These are phyloP conservation scores for Narcine bancroftii DNA, from an alignment of 2,113 vertebrate species.

Conservation along the genomic window DNA sequence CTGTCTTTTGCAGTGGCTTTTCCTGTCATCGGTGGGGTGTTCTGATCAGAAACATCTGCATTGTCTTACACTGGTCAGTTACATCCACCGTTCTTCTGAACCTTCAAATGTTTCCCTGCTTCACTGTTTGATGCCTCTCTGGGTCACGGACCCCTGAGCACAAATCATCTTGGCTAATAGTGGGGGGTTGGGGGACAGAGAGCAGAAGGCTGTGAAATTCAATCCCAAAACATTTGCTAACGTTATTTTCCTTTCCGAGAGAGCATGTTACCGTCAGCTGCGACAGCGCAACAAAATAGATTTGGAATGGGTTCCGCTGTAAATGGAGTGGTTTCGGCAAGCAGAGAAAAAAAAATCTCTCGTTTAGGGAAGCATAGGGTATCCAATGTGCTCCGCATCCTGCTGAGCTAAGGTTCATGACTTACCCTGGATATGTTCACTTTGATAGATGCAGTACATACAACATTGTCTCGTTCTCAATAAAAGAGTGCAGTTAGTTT, in stretches of 20 bases:
- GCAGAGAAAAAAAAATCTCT: constrained; percentile 39
- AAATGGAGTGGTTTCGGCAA: constrained; percentile 46
- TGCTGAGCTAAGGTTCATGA: constrained; percentile 48
- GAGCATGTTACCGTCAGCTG: constrained; percentile 60
- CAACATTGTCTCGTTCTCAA: constrained; percentile 52
- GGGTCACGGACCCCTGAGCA: constrained; percentile 83
- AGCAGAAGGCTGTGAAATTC: constrained; percentile 69
- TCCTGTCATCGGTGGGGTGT: constrained; percentile 48
- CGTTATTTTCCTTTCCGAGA: constrained; percentile 73
- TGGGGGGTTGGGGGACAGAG: constrained; percentile 60
- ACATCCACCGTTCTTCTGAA: constrained; percentile 61
- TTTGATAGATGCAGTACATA: constrained; percentile 56
- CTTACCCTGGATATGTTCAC: constrained; percentile 45
- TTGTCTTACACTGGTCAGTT: constrained; percentile 66
- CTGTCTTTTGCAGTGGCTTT: constrained; percentile 42
- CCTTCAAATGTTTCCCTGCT: constrained; percentile 80
- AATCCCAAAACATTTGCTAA: constrained; percentile 71
- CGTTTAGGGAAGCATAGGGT: constrained; percentile 44
- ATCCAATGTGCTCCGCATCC: constrained; percentile 52
- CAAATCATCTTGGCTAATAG: constrained; percentile 81
- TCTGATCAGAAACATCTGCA: constrained; percentile 83
- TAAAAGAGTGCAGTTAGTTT: constrained; percentile 50
- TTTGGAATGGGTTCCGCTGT: constrained; percentile 46
- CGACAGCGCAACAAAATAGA: constrained; percentile 48
- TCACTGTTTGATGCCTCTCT: constrained; percentile 75